These are phyloP conservation scores for Ceratotherium simum DNA, from an alignment of 2,113 vertebrate genomes.

Conservation along the genomic window DNA sequence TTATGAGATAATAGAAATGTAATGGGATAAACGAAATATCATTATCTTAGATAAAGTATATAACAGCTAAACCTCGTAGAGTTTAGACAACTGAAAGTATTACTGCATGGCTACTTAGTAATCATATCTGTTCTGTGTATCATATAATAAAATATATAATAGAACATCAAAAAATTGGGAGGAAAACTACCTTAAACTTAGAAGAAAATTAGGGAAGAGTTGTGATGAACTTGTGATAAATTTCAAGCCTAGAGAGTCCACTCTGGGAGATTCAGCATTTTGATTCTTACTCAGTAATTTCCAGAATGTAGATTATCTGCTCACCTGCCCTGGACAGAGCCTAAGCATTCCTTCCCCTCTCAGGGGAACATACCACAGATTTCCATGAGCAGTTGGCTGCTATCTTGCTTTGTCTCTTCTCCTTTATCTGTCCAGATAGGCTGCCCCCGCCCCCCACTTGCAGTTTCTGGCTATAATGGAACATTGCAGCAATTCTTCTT, in stretches of 20 bases:
- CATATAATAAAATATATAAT: not conserved
- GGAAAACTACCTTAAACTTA: not conserved
- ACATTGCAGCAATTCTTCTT: fast-evolving
- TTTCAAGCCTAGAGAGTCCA: not conserved
- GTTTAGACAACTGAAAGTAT: not conserved
- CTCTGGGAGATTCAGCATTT: not conserved
- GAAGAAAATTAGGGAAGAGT: not conserved
- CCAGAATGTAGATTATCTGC: not conserved
- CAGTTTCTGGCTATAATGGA: too few relatives aligned
- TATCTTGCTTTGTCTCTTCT: not conserved
- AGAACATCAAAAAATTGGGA: not conserved
- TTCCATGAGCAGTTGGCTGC: not conserved
- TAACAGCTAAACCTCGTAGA: not conserved
- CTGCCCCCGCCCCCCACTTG: not conserved
- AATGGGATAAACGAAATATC: not conserved
- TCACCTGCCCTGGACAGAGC: not conserved
- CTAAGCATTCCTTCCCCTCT: not conserved
- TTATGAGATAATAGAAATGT: not conserved
- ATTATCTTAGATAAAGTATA: not conserved
- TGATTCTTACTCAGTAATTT: not conserved
- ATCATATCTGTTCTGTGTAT: not conserved
- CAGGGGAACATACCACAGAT: not conserved
- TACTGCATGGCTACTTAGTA: not conserved
- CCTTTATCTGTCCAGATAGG: not conserved
- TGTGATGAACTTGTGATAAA: not conserved